These are phyloP conservation scores for Peromyscus attwateri DNA, from an alignment of 2,797 vertebrate genomes.

Conservation along the genomic window DNA sequence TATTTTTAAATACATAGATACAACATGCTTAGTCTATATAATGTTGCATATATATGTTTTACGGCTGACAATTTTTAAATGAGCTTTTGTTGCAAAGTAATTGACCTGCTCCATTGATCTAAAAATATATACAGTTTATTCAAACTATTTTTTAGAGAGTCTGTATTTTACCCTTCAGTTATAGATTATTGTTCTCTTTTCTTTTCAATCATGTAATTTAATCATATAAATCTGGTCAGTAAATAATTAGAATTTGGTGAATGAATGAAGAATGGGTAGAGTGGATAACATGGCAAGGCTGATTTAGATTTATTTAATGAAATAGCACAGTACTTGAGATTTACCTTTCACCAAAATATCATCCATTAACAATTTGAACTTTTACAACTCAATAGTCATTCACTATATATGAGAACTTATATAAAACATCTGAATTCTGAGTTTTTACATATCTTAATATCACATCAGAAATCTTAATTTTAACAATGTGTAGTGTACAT, in stretches of 20 bases:
- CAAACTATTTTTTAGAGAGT: neutral
- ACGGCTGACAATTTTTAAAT: neutral
- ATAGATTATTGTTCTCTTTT: neutral
- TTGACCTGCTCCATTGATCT: neutral
- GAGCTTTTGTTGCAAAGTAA: neutral
- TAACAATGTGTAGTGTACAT: neutral
- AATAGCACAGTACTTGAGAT: neutral
- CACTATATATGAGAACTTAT: neutral
- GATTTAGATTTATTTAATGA: neutral
- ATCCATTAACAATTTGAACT: neutral
- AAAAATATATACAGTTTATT: neutral
- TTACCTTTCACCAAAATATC: neutral
- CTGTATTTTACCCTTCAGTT: neutral
- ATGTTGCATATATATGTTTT: neutral
- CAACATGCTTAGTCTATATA: neutral
- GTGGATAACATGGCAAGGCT: neutral
- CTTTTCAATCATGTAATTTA: neutral
- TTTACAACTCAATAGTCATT: neutral
- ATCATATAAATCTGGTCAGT: neutral
- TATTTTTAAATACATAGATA: too few species aligned
- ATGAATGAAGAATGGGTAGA: neutral
- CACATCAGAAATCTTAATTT: slow-evolving; percentile 8
- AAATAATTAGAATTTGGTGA: slow-evolving; percentile 22
- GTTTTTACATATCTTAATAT: neutral
- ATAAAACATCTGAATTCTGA: neutral